Base-by-base conservation (phyloP, 2,797 vertebrate genomes). In the Echeneis naucrates region DNA sequence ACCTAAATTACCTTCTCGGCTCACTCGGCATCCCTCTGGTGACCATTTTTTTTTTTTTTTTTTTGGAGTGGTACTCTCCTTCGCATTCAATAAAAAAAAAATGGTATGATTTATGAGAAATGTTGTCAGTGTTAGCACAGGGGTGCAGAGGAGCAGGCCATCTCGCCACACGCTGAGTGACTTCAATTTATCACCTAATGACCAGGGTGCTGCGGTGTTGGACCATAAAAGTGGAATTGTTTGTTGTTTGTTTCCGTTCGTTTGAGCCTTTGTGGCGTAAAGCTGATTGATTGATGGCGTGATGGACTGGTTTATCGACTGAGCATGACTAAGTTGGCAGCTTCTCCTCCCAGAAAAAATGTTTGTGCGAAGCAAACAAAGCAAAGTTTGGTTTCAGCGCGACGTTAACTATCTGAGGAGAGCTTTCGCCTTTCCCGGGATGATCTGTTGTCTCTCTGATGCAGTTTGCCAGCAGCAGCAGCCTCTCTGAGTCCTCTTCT, bases 81-180 rank as follows among this genome's bases (percentile, higher is more conserved):
- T 71, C 5, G 33, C 52, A 55, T 67, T 81, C 77, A 68, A 71
- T 86, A 80, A 64, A n/a, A 80, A 64, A 53, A 66, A 74, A 77
- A 62, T 13, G 17, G 70, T 64, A 72, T 83, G 89, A 92, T 87
- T 85, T 82, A 90, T 90, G 83, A 78, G 79, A 82, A 32, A 75
- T 83, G 80, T 80, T 75, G 76, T 71, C 37, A 48, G 69, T 54
- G 77, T 85, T 86, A 75, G 80, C 80, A 71, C 78, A 77, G 47
- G 82, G 84, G 68, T 77, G 57, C 68, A 56, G 72, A 67, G 66
- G 77, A 79, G 80, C 68, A 59, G 74, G 63, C 72, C 79, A 63
- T 80, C 77, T 62, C 35, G 33, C 50, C 65, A 42, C 59, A 48
- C 74, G 35, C 65, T 1, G 51, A 70, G 35, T 42, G 53, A 71